A percentile compares a stretch with the other conserved stretches of the same genome.
Conservation (phyloP, 2,113 vertebrate species). For the Megaptera novaeangliae region DNA sequence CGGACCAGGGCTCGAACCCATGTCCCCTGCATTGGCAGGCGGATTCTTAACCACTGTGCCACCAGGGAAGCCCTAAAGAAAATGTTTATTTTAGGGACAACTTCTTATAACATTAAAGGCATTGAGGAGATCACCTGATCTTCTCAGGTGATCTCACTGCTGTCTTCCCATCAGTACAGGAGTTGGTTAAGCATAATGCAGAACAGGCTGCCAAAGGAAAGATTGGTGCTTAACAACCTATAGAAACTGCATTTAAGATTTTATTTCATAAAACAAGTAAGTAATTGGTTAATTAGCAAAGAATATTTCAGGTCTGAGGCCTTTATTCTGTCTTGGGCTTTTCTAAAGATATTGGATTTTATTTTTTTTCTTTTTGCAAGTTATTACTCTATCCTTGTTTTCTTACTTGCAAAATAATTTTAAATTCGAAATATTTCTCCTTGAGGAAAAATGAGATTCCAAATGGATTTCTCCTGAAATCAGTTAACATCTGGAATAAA, state of each 20-base stretch:
- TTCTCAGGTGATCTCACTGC: background rate
- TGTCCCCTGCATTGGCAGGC: no score
- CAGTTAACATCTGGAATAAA: background rate
- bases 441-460: background rate
- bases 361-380: background rate
- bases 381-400: background rate
- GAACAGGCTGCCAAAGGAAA: background rate
- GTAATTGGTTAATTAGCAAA: background rate
- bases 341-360: background rate
- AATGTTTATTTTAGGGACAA: background rate
- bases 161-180: background rate
- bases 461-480: background rate
- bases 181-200: background rate
- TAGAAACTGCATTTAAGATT: background rate
- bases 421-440: background rate
- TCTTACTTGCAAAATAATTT: background rate
- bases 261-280: background rate
- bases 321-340: background rate
- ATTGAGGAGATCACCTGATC: background rate
- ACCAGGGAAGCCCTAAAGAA: no score
- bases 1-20: no score
- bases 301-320: background rate
- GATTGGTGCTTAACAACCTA: background rate
- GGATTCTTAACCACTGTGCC: no score
- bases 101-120: background rate